A percentile compares a stretch with the other conserved stretches of the same genome.
phyloP scores from a whole-genome alignment of 2,888 invertebrate genomes.

The Idaea biselata region DNA sequence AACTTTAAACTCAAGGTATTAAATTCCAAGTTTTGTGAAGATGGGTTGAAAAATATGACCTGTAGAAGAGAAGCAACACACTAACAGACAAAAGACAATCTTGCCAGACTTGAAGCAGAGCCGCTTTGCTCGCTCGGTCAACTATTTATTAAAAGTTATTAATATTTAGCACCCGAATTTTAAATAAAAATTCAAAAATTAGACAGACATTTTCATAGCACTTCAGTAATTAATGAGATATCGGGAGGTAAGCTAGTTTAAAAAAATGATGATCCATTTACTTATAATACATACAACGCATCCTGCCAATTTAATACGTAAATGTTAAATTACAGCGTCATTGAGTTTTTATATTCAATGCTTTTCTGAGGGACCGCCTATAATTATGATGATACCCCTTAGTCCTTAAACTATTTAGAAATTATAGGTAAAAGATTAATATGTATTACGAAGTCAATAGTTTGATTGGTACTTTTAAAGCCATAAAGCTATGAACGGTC shows the following conservation, averaged over 20 bases:
- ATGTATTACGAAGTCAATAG: slow-evolving; percentile 49
- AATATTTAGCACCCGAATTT: too few species aligned
- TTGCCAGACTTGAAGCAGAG: too few species aligned
- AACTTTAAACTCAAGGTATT: too few species aligned
- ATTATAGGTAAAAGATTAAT: slow-evolving; percentile 58
- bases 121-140: too few species aligned
- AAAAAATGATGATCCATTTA: slow-evolving; percentile 53
- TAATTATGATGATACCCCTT: slow-evolving; percentile 68
- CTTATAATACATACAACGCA: slow-evolving; percentile 44
- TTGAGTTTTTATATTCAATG: slow-evolving; percentile 71
- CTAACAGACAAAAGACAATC: too few species aligned
- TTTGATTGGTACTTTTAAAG: slow-evolving; percentile 54
- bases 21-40: too few species aligned
- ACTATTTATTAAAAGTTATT: too few species aligned
- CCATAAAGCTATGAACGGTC: slow-evolving; percentile 46
- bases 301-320: slow-evolving; percentile 78
- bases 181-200: too few species aligned
- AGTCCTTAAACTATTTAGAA: slow-evolving; percentile 73
- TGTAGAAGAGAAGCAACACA: too few species aligned
- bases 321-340: slow-evolving; percentile 72
- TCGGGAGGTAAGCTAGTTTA: not conserved
- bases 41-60: too few species aligned
- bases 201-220: too few species aligned
- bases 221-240: too few species aligned
- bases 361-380: slow-evolving; percentile 62